Conservation (phyloP, 37 sponge, comb jelly and placozoan genomes). For the Cladorhizidae sp. region DNA sequence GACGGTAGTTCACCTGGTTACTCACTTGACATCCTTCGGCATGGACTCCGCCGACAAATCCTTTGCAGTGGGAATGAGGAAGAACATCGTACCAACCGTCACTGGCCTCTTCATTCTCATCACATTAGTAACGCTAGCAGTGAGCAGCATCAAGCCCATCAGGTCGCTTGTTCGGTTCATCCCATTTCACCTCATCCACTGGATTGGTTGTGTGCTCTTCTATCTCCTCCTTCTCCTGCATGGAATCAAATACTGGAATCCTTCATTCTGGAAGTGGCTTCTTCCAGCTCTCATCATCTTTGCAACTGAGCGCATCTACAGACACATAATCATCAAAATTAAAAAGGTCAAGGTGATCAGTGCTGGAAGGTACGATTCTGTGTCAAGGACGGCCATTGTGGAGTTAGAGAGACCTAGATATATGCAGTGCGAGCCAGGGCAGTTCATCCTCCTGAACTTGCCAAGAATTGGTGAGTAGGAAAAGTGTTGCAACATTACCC, state of each 20-base stretch:
- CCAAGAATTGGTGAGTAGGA: constrained; percentile 59
- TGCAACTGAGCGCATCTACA: constrained; percentile 42
- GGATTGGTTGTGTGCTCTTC: constrained; percentile 10
- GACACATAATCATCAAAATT: background rate
- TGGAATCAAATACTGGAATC: constrained; percentile 47
- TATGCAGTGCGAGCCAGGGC: constrained; percentile 52
- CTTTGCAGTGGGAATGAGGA: background rate
- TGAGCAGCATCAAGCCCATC: constrained; percentile 30
- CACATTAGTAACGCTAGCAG: constrained; percentile 14
- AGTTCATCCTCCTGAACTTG: constrained; percentile 40
- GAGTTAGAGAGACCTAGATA: constrained; percentile 49
- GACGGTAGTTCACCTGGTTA: constrained; percentile 31
- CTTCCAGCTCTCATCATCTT: constrained; percentile 34
- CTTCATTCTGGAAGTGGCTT: constrained; percentile 70
- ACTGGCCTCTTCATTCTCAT: constrained; percentile 40
- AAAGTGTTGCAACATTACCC: no score
- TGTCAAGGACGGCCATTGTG: constrained; percentile 28
- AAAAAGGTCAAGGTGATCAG: constrained; percentile 11
- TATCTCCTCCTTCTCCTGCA: constrained; percentile 55
- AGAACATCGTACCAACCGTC: constrained; percentile 23
- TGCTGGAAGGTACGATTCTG: constrained; percentile 45
- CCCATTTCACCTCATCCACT: constrained; percentile 54
- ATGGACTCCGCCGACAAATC: background rate
- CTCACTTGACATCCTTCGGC: constrained; percentile 53
- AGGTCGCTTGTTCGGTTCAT: constrained; percentile 30